These are phyloP conservation scores for Thamnaconus septentrionalis DNA, from an alignment of 2,113 vertebrate genomes.

Conservation along the genomic window DNA sequence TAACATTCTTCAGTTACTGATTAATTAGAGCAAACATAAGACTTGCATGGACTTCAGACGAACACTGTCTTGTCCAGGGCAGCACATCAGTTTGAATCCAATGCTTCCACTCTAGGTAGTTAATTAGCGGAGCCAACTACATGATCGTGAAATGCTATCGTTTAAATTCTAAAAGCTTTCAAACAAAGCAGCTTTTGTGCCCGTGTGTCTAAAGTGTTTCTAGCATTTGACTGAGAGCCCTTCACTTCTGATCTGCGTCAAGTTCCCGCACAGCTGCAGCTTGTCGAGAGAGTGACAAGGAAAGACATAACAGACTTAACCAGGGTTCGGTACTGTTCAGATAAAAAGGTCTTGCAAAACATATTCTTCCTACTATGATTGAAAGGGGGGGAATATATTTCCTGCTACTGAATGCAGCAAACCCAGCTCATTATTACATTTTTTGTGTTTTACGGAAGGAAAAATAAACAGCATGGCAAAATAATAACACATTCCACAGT, in stretches of 20 bases:
- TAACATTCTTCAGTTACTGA: no score
- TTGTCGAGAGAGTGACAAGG: conserved; percentile 37
- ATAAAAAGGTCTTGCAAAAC: conserved; percentile 35
- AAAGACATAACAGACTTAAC: conserved; percentile 47
- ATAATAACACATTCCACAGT: conserved; percentile 45
- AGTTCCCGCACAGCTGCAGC: conserved; percentile 39
- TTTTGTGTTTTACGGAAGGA: conserved; percentile 43
- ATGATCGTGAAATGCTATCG: no score
- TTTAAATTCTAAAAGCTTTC: no score
- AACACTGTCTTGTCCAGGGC: no score
- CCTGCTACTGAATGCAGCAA: conserved; percentile 19
- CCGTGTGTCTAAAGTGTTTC: no score
- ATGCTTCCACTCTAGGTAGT: no score
- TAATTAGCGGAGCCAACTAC: no score
- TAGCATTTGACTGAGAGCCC: no score
- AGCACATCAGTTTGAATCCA: no score
- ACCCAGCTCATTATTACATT: conserved; percentile 69
- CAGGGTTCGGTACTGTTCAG: conserved; percentile 40
- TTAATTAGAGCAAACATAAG: no score
- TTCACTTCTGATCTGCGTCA: conserved; percentile 37
- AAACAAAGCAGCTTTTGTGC: no score
- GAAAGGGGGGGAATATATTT: conserved; percentile 20
- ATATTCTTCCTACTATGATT: conserved; percentile 29
- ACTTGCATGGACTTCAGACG: no score
- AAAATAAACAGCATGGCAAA: conserved; percentile 33